These are phyloP conservation scores for Myodes glareolus DNA, from an alignment of 2,113 vertebrate species.

Conservation along the genomic window DNA sequence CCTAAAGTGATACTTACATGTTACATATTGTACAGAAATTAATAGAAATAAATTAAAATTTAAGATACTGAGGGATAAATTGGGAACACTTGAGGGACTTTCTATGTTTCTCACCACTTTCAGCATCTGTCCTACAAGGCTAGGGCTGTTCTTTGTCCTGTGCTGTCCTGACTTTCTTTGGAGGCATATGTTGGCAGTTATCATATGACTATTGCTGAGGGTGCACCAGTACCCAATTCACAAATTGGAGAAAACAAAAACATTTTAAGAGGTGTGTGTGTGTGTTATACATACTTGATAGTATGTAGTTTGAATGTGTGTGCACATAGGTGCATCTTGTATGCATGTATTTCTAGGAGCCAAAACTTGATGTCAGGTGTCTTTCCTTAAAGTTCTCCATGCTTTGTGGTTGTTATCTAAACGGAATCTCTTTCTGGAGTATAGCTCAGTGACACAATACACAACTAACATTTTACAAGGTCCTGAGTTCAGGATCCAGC, in stretches of 20 bases:
- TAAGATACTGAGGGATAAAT: conserved; percentile 14
- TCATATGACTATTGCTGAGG: background rate
- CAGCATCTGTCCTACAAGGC: background rate
- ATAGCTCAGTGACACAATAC: background rate
- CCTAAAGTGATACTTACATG: conserved; percentile 1
- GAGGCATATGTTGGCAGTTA: background rate
- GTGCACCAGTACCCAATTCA: background rate
- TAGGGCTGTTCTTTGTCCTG: background rate
- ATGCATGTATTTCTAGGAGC: background rate
- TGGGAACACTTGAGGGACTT: conserved; percentile 17
- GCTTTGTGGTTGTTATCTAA: background rate
- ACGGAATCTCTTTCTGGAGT: background rate
- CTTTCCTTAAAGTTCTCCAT: too few relatives aligned
- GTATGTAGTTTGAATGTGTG: background rate
- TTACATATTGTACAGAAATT: background rate
- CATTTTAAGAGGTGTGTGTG: background rate
- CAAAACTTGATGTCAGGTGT: background rate
- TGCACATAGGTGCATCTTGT: background rate
- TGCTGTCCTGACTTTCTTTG: background rate
- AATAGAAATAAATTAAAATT: background rate
- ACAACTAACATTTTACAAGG: background rate
- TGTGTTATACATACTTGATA: background rate
- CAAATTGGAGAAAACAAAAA: conserved; percentile 40
- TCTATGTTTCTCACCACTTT: background rate
- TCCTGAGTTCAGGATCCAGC: background rate